Percentiles rank a stretch among this genome's conserved stretches.
Conservation (phyloP, 2,888 invertebrate genomes). For the Thyatira batis region DNA sequence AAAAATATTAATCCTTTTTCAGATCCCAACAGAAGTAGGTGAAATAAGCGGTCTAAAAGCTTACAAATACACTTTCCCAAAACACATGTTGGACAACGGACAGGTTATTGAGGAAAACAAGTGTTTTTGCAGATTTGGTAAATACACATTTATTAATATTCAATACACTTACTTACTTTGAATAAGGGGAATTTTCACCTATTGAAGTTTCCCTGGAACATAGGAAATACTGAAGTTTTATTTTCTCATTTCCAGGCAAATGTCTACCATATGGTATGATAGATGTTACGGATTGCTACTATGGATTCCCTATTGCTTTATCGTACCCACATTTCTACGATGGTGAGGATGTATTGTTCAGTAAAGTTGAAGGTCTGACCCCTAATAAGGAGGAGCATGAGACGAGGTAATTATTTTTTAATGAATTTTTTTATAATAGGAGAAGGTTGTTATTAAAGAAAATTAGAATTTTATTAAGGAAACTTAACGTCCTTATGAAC, state of each 20-base stretch:
- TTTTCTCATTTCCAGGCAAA: conserved; percentile 61
- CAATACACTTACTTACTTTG: too few species aligned
- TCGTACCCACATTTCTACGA: conserved; percentile 94
- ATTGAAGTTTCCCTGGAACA: too few species aligned
- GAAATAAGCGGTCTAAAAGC: conserved; percentile 84
- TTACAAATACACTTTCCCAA: conserved; percentile 88
- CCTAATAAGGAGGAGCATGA: conserved; percentile 83
- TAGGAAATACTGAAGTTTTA: too few species aligned
- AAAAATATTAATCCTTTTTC: conserved; percentile 21
- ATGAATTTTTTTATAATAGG: too few species aligned
- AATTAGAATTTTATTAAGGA: too few species aligned
- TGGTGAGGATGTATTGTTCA: conserved; percentile 84
- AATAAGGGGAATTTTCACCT: too few species aligned
- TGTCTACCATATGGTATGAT: conserved; percentile 89
- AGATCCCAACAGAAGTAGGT: conserved; percentile 85
- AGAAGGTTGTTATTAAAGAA: too few species aligned
- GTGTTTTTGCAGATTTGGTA: conserved; percentile 90
- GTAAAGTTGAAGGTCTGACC: conserved; percentile 85
- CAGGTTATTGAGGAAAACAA: conserved; percentile 86
- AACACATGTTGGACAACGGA: conserved; percentile 91
- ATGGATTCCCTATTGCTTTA: conserved; percentile 94
- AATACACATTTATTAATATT: conserved; percentile 9
- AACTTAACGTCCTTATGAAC: too few species aligned
- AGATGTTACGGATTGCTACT: conserved; percentile 93
- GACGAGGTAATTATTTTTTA: conserved; percentile 53